These are phyloP conservation scores for Sepioteuthis lessoniana DNA, from an alignment of 2,888 invertebrate genomes.

Conservation along the genomic window DNA sequence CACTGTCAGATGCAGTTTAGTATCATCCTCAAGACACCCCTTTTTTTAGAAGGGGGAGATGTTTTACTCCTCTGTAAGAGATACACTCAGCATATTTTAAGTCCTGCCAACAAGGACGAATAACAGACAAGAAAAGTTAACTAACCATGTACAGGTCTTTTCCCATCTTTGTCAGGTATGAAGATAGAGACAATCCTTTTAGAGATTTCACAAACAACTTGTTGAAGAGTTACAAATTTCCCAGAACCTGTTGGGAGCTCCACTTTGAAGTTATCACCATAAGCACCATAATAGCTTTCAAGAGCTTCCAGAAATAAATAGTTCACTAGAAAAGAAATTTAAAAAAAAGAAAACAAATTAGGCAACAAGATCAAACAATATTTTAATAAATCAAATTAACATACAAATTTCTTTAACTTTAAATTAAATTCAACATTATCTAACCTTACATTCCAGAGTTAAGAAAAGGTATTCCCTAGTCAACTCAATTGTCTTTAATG, in stretches of 20 bases:
- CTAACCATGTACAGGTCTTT: constrained; percentile 70
- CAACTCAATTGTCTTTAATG: no score
- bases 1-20: no score
- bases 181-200: constrained; percentile 62
- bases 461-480: no score
- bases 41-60: no score
- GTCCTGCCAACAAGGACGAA: no score
- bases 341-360: background rate
- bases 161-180: constrained; percentile 61
- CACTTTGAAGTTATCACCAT: constrained; percentile 57
- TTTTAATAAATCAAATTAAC: background rate
- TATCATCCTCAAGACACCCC: no score
- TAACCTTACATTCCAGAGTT: no score
- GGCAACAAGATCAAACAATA: background rate
- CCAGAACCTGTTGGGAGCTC: constrained; percentile 60
- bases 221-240: constrained; percentile 53
- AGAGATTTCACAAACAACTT: constrained; percentile 58
- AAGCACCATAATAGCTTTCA: constrained; percentile 59
- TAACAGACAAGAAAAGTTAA: background rate
- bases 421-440: background rate
- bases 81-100: background rate
- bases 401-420: background rate
- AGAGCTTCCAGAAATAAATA: constrained; percentile 69
- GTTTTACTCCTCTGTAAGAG: no score
- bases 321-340: constrained; percentile 65